Evolutionary conservation across 2,888 invertebrate genomes (phyloP).

Genomic region (Eupithecia subumbrata): DNA sequence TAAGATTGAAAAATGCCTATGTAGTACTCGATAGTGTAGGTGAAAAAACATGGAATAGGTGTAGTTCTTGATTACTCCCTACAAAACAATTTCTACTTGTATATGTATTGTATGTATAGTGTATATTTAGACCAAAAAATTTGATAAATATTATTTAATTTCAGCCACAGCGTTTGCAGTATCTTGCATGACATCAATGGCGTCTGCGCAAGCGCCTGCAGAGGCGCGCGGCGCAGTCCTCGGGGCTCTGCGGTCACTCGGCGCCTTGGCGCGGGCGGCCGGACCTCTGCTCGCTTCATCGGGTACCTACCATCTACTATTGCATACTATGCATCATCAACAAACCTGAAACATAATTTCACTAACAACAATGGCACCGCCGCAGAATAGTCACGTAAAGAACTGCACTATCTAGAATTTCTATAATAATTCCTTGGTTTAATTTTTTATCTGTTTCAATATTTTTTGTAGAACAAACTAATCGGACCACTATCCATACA

Average conservation of each 20-base stretch:
- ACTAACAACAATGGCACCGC: too few relatives aligned
- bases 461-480: too few relatives aligned
- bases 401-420: too few relatives aligned
- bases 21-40: too few relatives aligned
- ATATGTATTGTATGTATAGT: too few relatives aligned
- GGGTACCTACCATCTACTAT: constrained; percentile 72
- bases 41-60: not conserved
- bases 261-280: constrained; percentile 95
- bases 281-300: constrained; percentile 95
- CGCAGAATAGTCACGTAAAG: too few relatives aligned
- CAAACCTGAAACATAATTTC: not conserved
- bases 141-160: not conserved
- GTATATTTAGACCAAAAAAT: not conserved
- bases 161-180: constrained; percentile 96
- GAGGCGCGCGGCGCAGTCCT: constrained; percentile 96
- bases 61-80: not conserved
- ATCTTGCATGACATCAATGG: constrained; percentile 96
- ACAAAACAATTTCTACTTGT: not conserved
- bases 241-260: constrained; percentile 97
- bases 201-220: constrained; percentile 89
- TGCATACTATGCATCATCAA: not conserved
- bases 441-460: too few relatives aligned
- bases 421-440: too few relatives aligned
- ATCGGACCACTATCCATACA: too few relatives aligned
- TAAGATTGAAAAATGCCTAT: too few relatives aligned